Evolutionary conservation across 2,113 vertebrate species (phyloP).

Genomic region (Sciurus niger): DNA sequence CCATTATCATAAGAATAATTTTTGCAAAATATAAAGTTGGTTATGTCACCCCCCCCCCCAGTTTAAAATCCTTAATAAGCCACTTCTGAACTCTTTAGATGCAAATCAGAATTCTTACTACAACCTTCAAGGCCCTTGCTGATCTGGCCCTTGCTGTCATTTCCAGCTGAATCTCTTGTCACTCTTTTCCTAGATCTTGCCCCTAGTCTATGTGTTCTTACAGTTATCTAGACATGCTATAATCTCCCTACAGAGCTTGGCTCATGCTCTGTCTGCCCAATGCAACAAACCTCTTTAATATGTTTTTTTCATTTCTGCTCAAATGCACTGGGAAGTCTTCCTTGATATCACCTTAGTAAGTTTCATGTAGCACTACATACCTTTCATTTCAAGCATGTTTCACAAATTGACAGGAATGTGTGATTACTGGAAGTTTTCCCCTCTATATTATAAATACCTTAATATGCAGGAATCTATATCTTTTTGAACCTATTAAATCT

Average conservation of each 20-base stretch:
- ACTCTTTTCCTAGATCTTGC: not conserved
- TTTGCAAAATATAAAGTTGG: conserved; percentile 16
- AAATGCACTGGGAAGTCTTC: not conserved
- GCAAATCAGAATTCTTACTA: not conserved
- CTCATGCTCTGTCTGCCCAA: not conserved
- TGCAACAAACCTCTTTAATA: not conserved
- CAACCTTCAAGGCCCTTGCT: not conserved
- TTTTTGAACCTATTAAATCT: not conserved
- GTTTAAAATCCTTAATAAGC: not conserved
- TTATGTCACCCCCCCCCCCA: not conserved
- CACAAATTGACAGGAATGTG: not conserved
- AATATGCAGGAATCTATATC: not conserved
- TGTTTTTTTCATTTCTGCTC: conserved; percentile 30
- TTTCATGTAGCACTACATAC: not conserved
- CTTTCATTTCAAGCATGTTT: conserved; percentile 20
- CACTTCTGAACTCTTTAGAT: conserved; percentile 17
- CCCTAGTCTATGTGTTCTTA: not conserved
- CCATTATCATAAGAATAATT: not conserved
- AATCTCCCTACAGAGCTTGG: not conserved
- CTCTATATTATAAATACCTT: not conserved
- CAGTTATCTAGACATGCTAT: not conserved
- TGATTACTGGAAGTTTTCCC: not conserved
- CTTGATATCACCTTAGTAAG: not conserved
- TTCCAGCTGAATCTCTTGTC: not conserved
- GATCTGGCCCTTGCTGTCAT: not conserved